Evolutionary conservation across 1,140 invertebrate species (phyloP).

Genomic region (Vollenhovia emeryi): DNA sequence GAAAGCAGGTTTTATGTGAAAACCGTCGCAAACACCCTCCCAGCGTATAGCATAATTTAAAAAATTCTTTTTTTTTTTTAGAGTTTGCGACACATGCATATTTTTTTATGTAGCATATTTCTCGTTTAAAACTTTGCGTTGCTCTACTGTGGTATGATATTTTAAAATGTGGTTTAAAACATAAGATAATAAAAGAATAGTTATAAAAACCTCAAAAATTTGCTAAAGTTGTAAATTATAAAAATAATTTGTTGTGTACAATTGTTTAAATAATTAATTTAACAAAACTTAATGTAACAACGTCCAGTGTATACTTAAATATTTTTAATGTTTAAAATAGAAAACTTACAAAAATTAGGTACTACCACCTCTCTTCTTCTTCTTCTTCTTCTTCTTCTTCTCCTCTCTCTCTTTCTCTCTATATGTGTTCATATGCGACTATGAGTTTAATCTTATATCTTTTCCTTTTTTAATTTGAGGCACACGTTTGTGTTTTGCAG

Average conservation of each 20-base stretch:
- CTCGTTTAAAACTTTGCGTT: background rate
- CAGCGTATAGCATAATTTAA: background rate
- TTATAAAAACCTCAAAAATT: background rate
- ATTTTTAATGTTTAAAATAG: background rate
- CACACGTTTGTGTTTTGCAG: conserved; percentile 66
- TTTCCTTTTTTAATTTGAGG: background rate
- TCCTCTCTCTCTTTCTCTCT: background rate
- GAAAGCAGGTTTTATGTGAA: background rate
- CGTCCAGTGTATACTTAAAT: background rate
- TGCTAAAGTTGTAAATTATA: background rate
- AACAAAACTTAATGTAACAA: background rate
- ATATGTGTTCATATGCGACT: background rate
- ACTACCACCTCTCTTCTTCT: background rate
- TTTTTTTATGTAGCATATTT: conserved; percentile 14
- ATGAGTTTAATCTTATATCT: background rate
- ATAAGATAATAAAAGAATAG: background rate
- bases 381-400: no score
- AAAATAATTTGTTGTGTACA: background rate
- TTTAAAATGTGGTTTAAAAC: background rate
- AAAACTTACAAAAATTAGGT: background rate
- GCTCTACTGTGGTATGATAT: background rate
- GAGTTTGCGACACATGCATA: background rate
- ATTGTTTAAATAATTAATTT: background rate
- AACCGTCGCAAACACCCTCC: background rate
- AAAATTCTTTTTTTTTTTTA: background rate